A percentile compares a stretch with the other conserved stretches of the same genome.
phyloP scores from a whole-genome alignment of 1,140 invertebrate species.

The Zaprionus lachaisei region DNA sequence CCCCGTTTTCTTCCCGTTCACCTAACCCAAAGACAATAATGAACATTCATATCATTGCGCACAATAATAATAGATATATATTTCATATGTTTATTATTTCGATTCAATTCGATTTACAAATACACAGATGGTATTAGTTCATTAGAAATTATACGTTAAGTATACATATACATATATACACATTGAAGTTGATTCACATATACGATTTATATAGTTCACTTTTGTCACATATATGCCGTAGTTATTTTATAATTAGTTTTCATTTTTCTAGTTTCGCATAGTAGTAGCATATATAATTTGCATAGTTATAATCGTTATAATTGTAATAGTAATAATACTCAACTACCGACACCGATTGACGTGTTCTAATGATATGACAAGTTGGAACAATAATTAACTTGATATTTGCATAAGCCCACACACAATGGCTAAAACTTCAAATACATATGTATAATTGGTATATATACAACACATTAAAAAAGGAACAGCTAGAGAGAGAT shows the following conservation, averaged over 20 bases:
- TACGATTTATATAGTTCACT: constrained; percentile 11
- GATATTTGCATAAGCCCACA: constrained; percentile 32
- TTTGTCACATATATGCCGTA: constrained; percentile 8
- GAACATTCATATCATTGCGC: constrained; percentile 26
- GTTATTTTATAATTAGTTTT: constrained; percentile 26
- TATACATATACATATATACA: constrained; percentile 56
- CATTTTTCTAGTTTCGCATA: constrained; percentile 3
- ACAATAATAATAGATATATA: constrained; percentile 38
- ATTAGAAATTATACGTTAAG: constrained; percentile 40
- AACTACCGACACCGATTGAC: constrained; percentile 50
- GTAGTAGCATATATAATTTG: background rate
- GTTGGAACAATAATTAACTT: constrained; percentile 30
- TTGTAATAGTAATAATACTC: constrained; percentile 34
- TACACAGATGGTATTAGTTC: background rate
- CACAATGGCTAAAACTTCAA: constrained; percentile 41
- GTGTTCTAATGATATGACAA: constrained; percentile 53
- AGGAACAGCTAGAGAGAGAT: background rate
- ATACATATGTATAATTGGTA: constrained; percentile 34
- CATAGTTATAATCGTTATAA: constrained; percentile 20
- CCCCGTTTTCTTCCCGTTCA: background rate
- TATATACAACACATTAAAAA: constrained; percentile 75
- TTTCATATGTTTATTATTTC: constrained; percentile 42
- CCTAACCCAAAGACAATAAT: background rate
- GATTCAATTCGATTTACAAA: constrained; percentile 19
- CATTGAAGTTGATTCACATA: constrained; percentile 38